Evolutionary conservation across 2,888 invertebrate species (phyloP), one percentile per base, ranked within the genome.

Genomic region (Yponomeuta cagnagella): DNA sequence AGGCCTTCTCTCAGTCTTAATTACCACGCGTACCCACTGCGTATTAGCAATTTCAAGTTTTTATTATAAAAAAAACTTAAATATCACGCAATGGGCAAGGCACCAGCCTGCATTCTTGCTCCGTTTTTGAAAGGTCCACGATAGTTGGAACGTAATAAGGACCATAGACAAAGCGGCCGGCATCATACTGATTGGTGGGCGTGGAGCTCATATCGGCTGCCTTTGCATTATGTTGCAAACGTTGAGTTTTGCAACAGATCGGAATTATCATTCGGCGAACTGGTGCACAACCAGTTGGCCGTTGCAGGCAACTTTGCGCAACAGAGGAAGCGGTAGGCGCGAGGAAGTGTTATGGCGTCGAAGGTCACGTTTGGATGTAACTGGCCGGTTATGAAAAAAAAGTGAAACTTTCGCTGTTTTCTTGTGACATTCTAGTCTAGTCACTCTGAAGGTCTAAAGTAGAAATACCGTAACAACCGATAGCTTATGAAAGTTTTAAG

Each of bases 211-310:
- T 85, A 85, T 87, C 81, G 85, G 81, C 80, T 80, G 86, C 83
- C 83, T 86, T 85, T 84, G 83, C 87, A 87, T 87, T 88, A 83
- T 83, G 82, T 87, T 86, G 87, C 89, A 85, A 88, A 83, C 83
- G 74, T 74, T 74, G 72, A 74, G 78, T 90, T 85, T 89, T 85
- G 91, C 90, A 92, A 92, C 77, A 81, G 82, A 86, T 89, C 78
- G 87, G 89, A 89, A 92, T 91, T 90, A 92, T 91, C 89, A 90
- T 89, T 86, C 84, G 81, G 79, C 82, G 86, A 90, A 91, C 86
- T 90, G 82, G 91, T 92, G 91, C 91, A 91, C 86, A 90, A 88
- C 89, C 78, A 78, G 76, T 73, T 72, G 80, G 77, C 76, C 78
- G 80, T 84, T 88, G 87, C 87, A 81, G 79, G 77, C 73, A 78